Percentiles rank a stretch among this genome's conserved stretches.
phyloP scores from a whole-genome alignment of 2,113 vertebrate genomes.

The Nycticebus coucang region DNA sequence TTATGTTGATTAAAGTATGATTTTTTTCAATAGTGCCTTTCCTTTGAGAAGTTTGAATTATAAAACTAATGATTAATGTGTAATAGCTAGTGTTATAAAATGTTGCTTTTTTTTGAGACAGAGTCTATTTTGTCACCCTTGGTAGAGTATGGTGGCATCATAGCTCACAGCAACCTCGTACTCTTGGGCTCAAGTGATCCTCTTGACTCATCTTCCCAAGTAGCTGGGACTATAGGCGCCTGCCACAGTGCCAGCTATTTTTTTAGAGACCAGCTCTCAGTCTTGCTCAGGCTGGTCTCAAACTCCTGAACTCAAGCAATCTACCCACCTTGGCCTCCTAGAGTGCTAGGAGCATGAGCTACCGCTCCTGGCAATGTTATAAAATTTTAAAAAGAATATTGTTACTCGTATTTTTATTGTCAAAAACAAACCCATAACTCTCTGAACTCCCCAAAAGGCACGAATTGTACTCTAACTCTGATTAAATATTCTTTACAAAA shows the following conservation, averaged over 20 bases:
- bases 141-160: no score
- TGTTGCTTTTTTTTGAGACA: neutral
- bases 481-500: neutral
- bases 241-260: no score
- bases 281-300: no score
- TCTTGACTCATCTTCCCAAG: no score
- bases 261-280: no score
- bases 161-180: no score
- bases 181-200: no score
- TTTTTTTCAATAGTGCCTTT: neutral
- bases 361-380: neutral
- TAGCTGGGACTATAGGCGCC: no score
- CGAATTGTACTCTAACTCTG: neutral
- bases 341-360: no score
- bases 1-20: neutral
- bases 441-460: neutral
- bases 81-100: neutral
- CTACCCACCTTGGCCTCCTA: no score
- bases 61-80: neutral
- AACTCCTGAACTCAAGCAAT: no score
- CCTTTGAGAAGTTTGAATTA: slow-evolving; percentile 7
- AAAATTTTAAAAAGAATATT: slow-evolving; percentile 22
- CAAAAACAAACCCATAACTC: neutral
- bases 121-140: no score
- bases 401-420: neutral